Evolutionary conservation across 2,797 vertebrate species (phyloP), one percentile per base, ranked within the genome.

Genomic region (Tympanoctomys barrerae): DNA sequence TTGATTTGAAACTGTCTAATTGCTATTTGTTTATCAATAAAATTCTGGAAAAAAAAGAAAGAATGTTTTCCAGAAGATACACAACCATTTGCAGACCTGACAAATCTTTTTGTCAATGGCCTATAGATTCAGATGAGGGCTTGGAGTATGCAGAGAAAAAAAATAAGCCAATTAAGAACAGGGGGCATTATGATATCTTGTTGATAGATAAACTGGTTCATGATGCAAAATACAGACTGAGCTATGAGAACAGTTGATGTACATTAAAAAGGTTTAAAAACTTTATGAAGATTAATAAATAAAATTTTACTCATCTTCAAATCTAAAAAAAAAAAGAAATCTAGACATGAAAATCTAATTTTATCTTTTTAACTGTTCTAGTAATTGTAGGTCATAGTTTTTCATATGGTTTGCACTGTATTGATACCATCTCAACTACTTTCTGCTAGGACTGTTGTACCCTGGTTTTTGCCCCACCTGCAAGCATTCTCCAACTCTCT

Each of bases 41-140:
- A n/a, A n/a, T n/a, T n/a, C n/a, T n/a, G n/a, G n/a, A n/a, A n/a
- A n/a, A n/a, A n/a, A n/a, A n/a, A n/a, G n/a, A 2, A 92, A 64
- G 59, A 68, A 54, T 94, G 57, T 91, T 93, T 97, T 88, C 83
- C 84, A 93, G 31, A 80, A 21, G 82, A 83, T 79, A 94, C 94
- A 70, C 19, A 94, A 18, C 22, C 39, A 36, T 81, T 95, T 93
- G 91, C 89, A 97, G 80, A 87, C 49, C 33, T 96, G 86, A 88
- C 12, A 66, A 59, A 88, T 83, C 70, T 92, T 81, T 91, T 80
- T 78, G 26, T 33, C 75, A 82, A 10, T 79, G 46, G 52, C 66
- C 66, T 39, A n/a, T 4, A 49, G 77, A 91, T 39, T 96, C 81
- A 87, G 75, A 90, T 79, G 97, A 97, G 90, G 96, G 90, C 49